Percentiles rank a stretch among this genome's conserved stretches.
These are phyloP conservation scores for Ginglymostoma cirratum DNA, from an alignment of 2,113 vertebrate species.

Conservation along the genomic window DNA sequence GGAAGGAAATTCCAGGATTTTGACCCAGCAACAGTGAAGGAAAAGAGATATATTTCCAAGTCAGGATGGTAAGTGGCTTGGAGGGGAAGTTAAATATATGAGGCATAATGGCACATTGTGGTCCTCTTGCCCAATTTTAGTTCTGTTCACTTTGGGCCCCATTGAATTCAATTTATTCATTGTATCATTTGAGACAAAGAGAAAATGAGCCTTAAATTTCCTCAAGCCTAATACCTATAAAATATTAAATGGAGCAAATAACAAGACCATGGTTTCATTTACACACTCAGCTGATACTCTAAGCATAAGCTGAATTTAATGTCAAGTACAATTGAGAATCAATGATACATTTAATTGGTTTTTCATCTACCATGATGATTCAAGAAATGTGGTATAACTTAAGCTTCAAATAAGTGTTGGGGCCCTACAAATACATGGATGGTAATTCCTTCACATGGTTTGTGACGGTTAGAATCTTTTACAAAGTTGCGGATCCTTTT, in stretches of 20 bases:
- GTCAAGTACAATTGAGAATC: not conserved
- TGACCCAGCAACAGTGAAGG: too few species aligned
- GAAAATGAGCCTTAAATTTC: not conserved
- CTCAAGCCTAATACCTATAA: not conserved
- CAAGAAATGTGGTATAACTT: not conserved
- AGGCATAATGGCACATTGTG: not conserved
- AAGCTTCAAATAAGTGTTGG: not conserved
- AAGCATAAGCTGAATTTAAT: not conserved
- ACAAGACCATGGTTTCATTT: not conserved
- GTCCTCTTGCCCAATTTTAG: not conserved
- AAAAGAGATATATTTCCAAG: too few species aligned
- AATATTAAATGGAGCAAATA: not conserved
- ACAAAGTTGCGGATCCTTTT: not conserved
- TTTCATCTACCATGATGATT: constrained; percentile 1
- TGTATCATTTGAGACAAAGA: not conserved
- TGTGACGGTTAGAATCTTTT: not conserved
- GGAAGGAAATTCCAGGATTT: too few species aligned
- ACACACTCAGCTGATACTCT: not conserved
- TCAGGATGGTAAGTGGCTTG: too few species aligned
- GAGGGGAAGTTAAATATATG: not conserved
- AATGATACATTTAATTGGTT: constrained; percentile 21
- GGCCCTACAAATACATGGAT: not conserved
- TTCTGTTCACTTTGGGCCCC: not conserved
- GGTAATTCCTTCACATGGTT: not conserved
- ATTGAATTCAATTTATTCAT: not conserved